Evolutionary conservation across 2,888 invertebrate genomes (phyloP).

Genomic region (Homarus gammarus): DNA sequence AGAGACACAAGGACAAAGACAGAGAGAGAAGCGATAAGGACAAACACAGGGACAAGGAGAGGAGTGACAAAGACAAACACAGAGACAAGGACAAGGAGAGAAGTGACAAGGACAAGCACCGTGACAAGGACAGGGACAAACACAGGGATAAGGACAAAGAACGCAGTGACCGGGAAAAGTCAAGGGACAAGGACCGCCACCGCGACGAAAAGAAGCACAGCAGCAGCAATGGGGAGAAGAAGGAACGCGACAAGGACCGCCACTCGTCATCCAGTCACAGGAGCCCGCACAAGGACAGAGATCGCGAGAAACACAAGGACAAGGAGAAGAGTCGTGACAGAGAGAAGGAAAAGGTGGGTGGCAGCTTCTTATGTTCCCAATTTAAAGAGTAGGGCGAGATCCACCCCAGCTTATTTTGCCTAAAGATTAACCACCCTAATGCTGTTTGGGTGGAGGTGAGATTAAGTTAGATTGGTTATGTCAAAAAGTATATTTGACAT

Average conservation of each 20-base stretch:
- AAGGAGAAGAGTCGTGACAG: constrained; percentile 78
- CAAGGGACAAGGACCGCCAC: constrained; percentile 79
- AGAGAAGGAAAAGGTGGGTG: constrained; percentile 78
- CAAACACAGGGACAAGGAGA: constrained; percentile 72
- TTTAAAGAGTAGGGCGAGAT: background rate
- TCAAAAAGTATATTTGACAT: too few species aligned
- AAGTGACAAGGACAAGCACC: constrained; percentile 78
- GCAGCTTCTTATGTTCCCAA: background rate
- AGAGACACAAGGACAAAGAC: constrained; percentile 79
- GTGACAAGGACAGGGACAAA: constrained; percentile 78
- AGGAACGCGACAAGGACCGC: constrained; percentile 78
- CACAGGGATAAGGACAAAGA: constrained; percentile 81
- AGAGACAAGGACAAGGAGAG: constrained; percentile 78
- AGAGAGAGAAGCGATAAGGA: constrained; percentile 79
- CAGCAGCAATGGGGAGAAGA: constrained; percentile 80
- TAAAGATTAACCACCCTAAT: too few species aligned
- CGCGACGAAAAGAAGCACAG: constrained; percentile 80
- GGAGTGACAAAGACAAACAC: constrained; percentile 77
- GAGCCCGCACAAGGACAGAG: constrained; percentile 63
- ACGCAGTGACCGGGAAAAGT: constrained; percentile 78
- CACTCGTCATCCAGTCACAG: constrained; percentile 64
- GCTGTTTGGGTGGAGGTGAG: too few species aligned
- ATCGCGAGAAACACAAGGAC: constrained; percentile 79
- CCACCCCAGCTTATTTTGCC: too few species aligned
- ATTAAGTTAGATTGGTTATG: too few species aligned